Conservation (phyloP, 2,113 vertebrate species). For the Vulpes lagopus region DNA sequence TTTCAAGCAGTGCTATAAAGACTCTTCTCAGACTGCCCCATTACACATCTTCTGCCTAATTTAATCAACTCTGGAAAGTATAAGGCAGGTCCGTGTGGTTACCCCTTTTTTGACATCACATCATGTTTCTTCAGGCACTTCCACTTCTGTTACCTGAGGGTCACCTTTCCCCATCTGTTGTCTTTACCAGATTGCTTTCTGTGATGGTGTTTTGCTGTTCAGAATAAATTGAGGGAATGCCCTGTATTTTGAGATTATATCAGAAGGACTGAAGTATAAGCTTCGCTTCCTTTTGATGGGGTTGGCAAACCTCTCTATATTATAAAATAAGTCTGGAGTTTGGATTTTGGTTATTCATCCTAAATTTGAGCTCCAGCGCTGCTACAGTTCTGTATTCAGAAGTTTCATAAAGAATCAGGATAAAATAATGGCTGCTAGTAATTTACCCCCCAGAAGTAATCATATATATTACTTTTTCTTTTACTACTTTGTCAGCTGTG, state of each 20-base stretch:
- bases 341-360: background rate
- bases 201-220: conserved; percentile 39
- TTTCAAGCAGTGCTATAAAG: background rate
- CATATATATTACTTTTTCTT: conserved; percentile 10
- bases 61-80: background rate
- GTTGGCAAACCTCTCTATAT: background rate
- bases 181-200: conserved; percentile 47
- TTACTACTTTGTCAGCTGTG: background rate
- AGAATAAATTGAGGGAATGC: conserved; percentile 18
- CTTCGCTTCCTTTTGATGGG: background rate
- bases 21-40: background rate
- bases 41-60: conserved; percentile 4
- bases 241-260: conserved; percentile 47
- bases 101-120: background rate
- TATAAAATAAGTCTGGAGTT: background rate
- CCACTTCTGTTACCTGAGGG: background rate
- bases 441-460: background rate
- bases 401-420: background rate
- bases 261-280: conserved; percentile 18
- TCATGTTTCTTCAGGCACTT: background rate
- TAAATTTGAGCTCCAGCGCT: background rate
- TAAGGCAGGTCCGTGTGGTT: background rate
- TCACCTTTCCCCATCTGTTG: background rate
- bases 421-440: background rate
- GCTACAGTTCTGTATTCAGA: background rate